Percentiles rank a stretch among this genome's conserved stretches.
Evolutionary conservation across 2,797 vertebrate species (phyloP).

Genomic region (Clamator glandarius): DNA sequence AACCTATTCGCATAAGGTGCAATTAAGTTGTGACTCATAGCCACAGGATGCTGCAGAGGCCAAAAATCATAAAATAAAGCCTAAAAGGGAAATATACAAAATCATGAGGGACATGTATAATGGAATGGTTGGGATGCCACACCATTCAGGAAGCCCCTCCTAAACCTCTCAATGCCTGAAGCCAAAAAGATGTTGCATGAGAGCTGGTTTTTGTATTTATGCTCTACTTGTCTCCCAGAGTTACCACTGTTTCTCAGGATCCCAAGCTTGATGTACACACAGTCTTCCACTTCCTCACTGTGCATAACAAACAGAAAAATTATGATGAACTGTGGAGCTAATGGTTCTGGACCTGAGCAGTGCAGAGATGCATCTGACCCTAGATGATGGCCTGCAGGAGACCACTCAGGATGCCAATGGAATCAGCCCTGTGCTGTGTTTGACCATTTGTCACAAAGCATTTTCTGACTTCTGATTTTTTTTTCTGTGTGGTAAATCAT

Average conservation of each 20-base stretch:
- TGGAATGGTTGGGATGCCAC: background rate
- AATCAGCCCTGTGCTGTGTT: background rate
- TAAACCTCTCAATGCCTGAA: background rate
- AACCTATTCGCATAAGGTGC: conserved; percentile 34
- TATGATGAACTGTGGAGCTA: background rate
- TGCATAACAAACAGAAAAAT: background rate
- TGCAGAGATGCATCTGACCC: background rate
- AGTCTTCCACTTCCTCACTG: background rate
- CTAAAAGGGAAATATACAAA: background rate
- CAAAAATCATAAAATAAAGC: conserved; percentile 4
- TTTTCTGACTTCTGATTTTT: background rate
- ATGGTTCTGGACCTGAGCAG: background rate
- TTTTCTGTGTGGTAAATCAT: background rate
- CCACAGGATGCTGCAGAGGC: conserved; percentile 20
- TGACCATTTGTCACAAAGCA: background rate
- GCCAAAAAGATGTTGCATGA: fast-evolving
- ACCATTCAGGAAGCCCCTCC: background rate
- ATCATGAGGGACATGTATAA: background rate
- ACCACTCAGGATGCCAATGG: background rate
- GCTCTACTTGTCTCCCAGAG: background rate
- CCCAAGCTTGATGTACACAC: background rate
- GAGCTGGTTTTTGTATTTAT: background rate
- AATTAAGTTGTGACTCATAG: conserved; percentile 61
- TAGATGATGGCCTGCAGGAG: background rate
- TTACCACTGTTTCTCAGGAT: background rate